Evolutionary conservation across 2,113 vertebrate genomes (phyloP).

Genomic region (Gallinago undulata): DNA sequence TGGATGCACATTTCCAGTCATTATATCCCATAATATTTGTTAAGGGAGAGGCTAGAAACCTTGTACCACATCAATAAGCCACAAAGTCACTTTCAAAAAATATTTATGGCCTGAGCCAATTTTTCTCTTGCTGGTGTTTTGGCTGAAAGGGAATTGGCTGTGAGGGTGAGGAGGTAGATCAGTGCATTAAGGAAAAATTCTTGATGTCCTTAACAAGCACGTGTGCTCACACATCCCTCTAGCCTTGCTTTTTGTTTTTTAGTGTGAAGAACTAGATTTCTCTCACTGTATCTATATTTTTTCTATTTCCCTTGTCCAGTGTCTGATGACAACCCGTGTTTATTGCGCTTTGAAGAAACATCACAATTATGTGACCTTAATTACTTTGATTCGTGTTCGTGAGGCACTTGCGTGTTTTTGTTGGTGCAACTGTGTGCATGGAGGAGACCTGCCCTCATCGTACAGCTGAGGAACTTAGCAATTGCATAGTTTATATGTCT

Average conservation of each 20-base stretch:
- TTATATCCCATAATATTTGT: neutral
- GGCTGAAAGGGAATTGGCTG: neutral
- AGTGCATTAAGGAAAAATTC: no score
- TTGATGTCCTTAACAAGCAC: neutral
- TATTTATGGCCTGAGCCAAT: neutral
- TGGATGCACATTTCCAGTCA: rapidly evolving
- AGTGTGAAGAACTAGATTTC: no score
- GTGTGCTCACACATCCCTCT: rapidly evolving
- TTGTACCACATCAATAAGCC: neutral
- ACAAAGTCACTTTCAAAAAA: neutral
- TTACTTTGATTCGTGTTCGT: neutral
- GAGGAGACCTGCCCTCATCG: neutral
- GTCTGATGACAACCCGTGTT: neutral
- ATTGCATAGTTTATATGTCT: neutral
- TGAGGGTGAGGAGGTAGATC: neutral
- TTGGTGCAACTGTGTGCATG: neutral
- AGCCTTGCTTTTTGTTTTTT: neutral
- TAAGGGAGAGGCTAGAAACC: neutral
- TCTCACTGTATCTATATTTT: neutral
- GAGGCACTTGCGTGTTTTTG: neutral
- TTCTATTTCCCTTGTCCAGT: neutral
- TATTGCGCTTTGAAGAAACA: neutral
- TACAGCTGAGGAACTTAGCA: neutral
- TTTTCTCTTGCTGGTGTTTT: neutral
- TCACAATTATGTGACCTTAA: neutral